Evolutionary conservation across 2,888 invertebrate genomes (phyloP).

Genomic region (Rhamnusium bicolor): DNA sequence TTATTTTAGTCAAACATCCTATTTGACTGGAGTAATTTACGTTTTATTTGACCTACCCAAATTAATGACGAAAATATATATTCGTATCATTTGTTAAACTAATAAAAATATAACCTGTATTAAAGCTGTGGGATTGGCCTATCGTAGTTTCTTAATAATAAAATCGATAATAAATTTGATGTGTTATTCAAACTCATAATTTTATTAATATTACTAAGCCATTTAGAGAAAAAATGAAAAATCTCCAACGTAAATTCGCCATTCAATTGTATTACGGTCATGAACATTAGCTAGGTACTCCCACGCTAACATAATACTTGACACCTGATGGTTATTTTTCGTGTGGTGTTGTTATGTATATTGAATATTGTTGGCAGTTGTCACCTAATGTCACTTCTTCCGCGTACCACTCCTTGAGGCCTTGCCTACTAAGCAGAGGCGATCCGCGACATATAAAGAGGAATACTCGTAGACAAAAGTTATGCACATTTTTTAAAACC

Average conservation of each 20-base stretch:
- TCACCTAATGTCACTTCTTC: constrained; percentile 38
- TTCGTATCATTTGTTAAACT: too few species aligned
- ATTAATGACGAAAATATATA: too few species aligned
- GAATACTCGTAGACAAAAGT: not conserved
- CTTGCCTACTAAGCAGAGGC: constrained; percentile 39
- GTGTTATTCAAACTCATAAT: not conserved
- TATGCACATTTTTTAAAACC: not conserved
- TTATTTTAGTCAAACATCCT: too few species aligned
- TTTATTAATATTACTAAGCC: constrained; percentile 19
- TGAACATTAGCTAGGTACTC: constrained; percentile 16
- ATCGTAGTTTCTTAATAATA: constrained; percentile 8
- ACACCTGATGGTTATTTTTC: constrained; percentile 37
- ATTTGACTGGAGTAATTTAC: too few species aligned
- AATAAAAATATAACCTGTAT: not conserved
- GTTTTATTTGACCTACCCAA: too few species aligned
- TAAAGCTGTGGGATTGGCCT: constrained; percentile 1
- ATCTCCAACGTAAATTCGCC: constrained; percentile 31
- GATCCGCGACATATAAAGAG: constrained; percentile 22
- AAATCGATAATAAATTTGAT: constrained; percentile 7
- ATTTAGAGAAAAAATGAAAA: constrained; percentile 32
- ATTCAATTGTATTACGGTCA: constrained; percentile 29
- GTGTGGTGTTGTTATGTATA: constrained; percentile 24
- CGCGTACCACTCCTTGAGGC: constrained; percentile 39
- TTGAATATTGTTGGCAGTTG: constrained; percentile 36
- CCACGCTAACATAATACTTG: constrained; percentile 17